Base-by-base conservation (phyloP, 2,888 invertebrate species). In the Hipparchia sbordonii region DNA sequence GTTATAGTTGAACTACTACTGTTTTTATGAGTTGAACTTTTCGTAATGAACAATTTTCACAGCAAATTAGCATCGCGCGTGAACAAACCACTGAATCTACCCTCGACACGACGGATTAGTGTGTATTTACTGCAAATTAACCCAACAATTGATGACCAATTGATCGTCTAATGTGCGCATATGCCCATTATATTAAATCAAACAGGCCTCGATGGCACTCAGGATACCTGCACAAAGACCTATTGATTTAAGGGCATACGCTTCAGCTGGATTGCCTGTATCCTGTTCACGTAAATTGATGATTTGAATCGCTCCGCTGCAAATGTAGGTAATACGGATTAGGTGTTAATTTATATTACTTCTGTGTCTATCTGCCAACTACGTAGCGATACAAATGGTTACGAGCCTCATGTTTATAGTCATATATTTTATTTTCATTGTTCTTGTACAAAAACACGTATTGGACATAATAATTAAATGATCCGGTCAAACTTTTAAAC, bases 151-250 rank as follows among this genome's bases (percentile, higher is more conserved):
- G 88, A 86, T 90, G 89, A 90, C 90, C 92, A 90, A 90, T 91
- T 90, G 90, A 77, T 89, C 89, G 91, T 91, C 90, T 90, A 92
- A 92, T 91, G 88, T 83, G 72, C 77, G 74, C 72, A 66, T 70
- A 76, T 82, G 85, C 83, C 91, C 88, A 92, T 93, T 89, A 92
- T 90, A 91, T 92, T 92, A 92, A 92, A 92, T 93, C 92, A 92
- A 87, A 85, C 85, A 79, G 86, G 84, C 77, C 78, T 77, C 80
- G 79, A 79, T 81, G 81, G 82, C 82, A 79, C 84, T 85, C 82
- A 80, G 77, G 76, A 75, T 87, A 90, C 90, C 90, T 91, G 89
- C 75, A 90, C 90, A 92, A 91, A 89, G 89, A 86, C 90, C 88
- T 78, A 81, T 86, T 92, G 92, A 92, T 92, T 92, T 92, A 92